Conservation (phyloP, 2,113 vertebrate genomes). For the Melanerpes aurifrons region DNA sequence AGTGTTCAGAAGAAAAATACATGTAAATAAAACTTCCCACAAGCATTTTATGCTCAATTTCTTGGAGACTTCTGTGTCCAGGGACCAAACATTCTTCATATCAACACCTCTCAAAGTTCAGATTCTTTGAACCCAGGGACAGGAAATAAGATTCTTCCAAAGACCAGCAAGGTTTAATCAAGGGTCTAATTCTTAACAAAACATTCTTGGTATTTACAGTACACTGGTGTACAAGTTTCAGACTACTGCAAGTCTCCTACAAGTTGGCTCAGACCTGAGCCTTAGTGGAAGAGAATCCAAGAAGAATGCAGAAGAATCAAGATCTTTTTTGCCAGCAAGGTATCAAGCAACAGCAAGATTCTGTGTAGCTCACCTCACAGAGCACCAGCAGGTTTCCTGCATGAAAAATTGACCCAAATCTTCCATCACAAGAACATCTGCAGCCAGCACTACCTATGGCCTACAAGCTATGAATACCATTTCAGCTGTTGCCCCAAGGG, state of each 20-base stretch:
- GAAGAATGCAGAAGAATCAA: background rate
- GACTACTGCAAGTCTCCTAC: background rate
- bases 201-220: background rate
- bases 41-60: background rate
- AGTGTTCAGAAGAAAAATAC: background rate
- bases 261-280: background rate
- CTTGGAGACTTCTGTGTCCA: background rate
- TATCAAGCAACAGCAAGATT: background rate
- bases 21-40: background rate
- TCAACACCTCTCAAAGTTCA: background rate
- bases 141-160: background rate
- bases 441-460: background rate
- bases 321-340: background rate
- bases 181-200: background rate
- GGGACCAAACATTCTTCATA: background rate
- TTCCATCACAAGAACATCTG: too few relatives aligned
- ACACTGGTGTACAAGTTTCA: background rate
- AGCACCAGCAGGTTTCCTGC: fast-evolving
- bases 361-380: background rate
- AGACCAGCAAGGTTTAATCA: background rate
- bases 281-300: background rate
- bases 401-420: background rate
- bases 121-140: background rate
- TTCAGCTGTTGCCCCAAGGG: background rate
- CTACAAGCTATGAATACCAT: too few relatives aligned